phyloP scores from a whole-genome alignment of 2,113 vertebrate species.

The Butorides virescens region DNA sequence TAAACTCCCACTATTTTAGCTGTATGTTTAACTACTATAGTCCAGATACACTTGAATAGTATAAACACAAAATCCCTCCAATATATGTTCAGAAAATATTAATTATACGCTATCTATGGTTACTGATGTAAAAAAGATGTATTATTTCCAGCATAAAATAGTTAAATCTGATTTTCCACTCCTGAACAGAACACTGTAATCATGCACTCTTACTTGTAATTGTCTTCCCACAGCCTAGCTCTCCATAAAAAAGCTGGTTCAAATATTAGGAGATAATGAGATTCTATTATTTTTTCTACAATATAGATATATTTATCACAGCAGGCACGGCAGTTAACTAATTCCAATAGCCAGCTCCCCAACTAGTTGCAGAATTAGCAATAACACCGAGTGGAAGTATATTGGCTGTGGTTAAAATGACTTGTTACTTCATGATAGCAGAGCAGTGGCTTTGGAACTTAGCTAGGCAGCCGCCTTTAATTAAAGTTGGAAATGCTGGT shows the following conservation, averaged over 20 bases:
- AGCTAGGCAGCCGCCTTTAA: background rate
- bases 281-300: background rate
- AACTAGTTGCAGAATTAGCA: background rate
- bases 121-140: conserved; percentile 14
- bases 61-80: background rate
- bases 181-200: background rate
- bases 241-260: background rate
- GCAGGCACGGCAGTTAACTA: background rate
- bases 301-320: background rate
- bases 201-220: background rate
- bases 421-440: background rate
- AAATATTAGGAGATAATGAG: background rate
- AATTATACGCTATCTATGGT: background rate
- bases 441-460: background rate
- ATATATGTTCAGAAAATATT: background rate
- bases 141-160: background rate
- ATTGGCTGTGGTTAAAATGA: background rate
- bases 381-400: background rate
- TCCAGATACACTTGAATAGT: background rate
- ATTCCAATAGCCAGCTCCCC: background rate
- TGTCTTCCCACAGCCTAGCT: background rate
- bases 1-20: background rate
- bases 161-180: conserved; percentile 14
- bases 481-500: background rate
- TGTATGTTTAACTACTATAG: background rate